Evolutionary conservation across 1,140 invertebrate genomes (phyloP), one percentile per base, ranked within the genome.

Genomic region (Microplitis demolitor): DNA sequence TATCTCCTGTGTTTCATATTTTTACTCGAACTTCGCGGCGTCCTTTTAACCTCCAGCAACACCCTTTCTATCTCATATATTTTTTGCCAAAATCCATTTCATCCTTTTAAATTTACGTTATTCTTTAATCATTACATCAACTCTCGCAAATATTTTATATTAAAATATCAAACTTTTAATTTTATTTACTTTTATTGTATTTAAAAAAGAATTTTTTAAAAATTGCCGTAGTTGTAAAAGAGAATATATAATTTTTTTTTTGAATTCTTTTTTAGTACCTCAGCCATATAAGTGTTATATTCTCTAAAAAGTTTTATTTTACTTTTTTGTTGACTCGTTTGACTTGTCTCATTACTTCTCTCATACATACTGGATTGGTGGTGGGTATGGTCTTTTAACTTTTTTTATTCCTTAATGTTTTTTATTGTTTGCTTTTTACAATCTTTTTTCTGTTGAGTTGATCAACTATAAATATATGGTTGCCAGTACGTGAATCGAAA

Each of bases 361-460:
- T 39, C 39, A 45, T 45, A 45, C 63, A 35, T 66, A 67, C 50
- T 56, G 45, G 66, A 67, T 67, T 67, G 66, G 14, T 67, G 66
- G 50, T 24, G 24, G 24, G 24, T 56, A 67, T 53, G 51, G 53
- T 67, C 50, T 16, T 53, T 14, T 31, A 35, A 33, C 39, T 67
- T 67, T 54, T 66, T 66, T 51, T 37, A 33, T n/a, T 3, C 34
- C 2, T 64, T n/a, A 37, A 16, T 64, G 33, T 64, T 64, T 64
- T 64, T 64, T 34, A 14, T 14, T 2, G 4, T 62, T 62, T 34
- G 9, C 14, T 56, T 16, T 14, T 16, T 56, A 61, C 6, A 9
- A 8, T 33, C 11, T 33, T 61, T 24, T 61, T 24, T 61, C 13
- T 33, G 11, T 13, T 4, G 3, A 61, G 58, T 33, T 24, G n/a